These are phyloP conservation scores for Himalopsyche kuldschensis DNA, from an alignment of 2,888 invertebrate genomes.

Conservation along the genomic window DNA sequence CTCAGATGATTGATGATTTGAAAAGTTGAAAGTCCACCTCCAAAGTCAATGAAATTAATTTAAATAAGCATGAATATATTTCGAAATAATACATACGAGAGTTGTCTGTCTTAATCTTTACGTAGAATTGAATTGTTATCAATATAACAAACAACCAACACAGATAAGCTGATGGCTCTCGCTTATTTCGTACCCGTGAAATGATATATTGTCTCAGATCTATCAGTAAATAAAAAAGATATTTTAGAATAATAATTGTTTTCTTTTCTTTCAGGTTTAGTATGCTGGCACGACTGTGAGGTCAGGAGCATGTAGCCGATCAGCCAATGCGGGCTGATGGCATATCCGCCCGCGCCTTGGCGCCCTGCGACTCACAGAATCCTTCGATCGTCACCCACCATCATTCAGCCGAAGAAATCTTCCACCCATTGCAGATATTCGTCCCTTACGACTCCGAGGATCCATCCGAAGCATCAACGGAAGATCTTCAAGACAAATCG, in stretches of 20 bases:
- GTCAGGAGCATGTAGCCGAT: conserved; percentile 29
- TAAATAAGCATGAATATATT: too few species aligned
- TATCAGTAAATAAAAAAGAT: too few species aligned
- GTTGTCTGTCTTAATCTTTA: too few species aligned
- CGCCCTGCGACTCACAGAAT: conserved; percentile 29
- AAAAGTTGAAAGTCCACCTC: too few species aligned
- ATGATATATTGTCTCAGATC: too few species aligned
- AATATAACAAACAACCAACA: too few species aligned
- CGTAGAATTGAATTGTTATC: too few species aligned
- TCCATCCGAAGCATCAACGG: background rate
- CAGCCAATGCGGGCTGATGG: conserved; percentile 40
- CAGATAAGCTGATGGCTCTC: too few species aligned
- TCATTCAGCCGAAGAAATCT: background rate
- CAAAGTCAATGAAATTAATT: too few species aligned
- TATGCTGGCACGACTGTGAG: background rate
- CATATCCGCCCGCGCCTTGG: conserved; percentile 30
- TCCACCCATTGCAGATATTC: background rate
- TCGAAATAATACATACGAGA: too few species aligned
- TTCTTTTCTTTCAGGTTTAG: background rate
- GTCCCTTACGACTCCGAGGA: background rate
- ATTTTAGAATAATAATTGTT: background rate
- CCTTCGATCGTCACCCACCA: background rate
- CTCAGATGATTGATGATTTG: too few species aligned
- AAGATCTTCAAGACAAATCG: background rate
- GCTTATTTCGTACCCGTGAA: too few species aligned